Evolutionary conservation across 2,113 vertebrate species (phyloP).

Genomic region (Daphoenositta chrysoptera): DNA sequence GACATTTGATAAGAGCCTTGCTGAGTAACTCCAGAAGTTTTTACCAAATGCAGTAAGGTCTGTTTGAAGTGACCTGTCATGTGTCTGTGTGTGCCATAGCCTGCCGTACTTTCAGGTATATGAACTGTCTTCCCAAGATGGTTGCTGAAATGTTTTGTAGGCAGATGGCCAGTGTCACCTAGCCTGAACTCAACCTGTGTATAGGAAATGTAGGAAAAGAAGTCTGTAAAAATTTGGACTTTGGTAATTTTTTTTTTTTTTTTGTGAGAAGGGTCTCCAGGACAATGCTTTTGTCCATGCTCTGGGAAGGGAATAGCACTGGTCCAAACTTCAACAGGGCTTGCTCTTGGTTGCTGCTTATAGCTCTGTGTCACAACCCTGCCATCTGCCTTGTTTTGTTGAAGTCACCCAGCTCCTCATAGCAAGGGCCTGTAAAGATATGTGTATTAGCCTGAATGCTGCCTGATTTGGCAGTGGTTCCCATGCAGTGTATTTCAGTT

Average conservation of each 20-base stretch:
- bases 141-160: neutral
- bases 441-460: neutral
- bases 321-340: neutral
- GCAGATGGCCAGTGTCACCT: neutral
- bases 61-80: neutral
- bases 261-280: neutral
- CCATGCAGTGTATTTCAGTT: neutral
- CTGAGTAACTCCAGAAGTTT: neutral
- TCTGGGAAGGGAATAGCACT: neutral
- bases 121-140: neutral
- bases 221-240: neutral
- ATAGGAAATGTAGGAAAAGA: neutral
- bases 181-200: neutral
- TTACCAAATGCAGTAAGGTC: neutral
- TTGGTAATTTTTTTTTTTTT: neutral
- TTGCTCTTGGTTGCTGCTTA: neutral
- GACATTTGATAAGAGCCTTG: neutral
- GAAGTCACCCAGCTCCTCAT: neutral
- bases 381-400: neutral
- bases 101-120: neutral
- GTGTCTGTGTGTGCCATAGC: neutral
- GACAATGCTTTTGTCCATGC: neutral
- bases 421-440: rapidly evolving
- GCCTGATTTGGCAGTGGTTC: neutral
- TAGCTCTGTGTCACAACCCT: neutral